Percentiles rank a stretch among this genome's conserved stretches.
phyloP scores from a whole-genome alignment of 1,140 invertebrate species.

The Magallana angulata region DNA sequence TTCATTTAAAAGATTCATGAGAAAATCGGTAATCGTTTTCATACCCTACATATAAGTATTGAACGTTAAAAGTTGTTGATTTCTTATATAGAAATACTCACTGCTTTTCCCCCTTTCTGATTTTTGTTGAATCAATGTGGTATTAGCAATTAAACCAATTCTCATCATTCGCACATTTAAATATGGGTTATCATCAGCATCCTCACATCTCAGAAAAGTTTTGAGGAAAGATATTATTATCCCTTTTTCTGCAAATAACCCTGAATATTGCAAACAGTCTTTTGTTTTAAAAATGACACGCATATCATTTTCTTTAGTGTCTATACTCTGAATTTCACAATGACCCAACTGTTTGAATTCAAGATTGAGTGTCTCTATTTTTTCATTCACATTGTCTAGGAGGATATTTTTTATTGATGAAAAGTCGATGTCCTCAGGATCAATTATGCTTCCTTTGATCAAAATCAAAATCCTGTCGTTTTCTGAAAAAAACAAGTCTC shows the following conservation, averaged over 20 bases:
- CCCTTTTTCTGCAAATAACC: neutral
- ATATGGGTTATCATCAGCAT: neutral
- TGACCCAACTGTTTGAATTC: neutral
- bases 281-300: neutral
- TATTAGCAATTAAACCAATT: neutral
- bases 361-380: neutral
- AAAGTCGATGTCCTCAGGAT: neutral
- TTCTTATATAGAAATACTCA: too few species aligned
- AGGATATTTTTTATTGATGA: neutral
- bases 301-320: neutral
- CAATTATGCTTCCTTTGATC: neutral
- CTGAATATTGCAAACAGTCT: neutral
- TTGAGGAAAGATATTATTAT: neutral
- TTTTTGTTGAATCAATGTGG: neutral
- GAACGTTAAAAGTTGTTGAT: too few species aligned
- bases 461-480: neutral
- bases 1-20: too few species aligned
- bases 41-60: too few species aligned
- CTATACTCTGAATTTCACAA: neutral
- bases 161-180: conserved; percentile 1
- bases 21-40: too few species aligned
- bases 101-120: too few species aligned
- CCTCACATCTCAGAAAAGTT: neutral
- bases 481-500: neutral
- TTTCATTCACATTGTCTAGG: neutral